A percentile compares a stretch with the other conserved stretches of the same genome.
Evolutionary conservation across 2,888 invertebrate species (phyloP).

Genomic region (Cryptosula pallasiana): DNA sequence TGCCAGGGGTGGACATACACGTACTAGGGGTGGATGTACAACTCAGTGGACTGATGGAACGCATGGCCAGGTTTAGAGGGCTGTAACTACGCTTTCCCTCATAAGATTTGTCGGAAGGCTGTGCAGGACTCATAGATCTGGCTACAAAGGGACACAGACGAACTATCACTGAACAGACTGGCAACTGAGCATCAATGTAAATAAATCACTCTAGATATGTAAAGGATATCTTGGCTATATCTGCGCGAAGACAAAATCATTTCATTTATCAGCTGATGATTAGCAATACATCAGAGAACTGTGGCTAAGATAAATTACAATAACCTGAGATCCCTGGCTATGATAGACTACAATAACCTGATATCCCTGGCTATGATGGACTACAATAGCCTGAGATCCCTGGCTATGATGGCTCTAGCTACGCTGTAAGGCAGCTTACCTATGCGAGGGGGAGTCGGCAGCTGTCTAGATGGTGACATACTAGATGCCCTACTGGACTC

Average conservation of each 20-base stretch:
- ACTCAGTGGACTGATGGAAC: conserved; percentile 6
- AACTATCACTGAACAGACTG: background rate
- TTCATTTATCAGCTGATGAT: no score
- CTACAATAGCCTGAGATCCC: no score
- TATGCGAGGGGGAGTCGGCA: background rate
- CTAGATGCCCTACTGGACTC: conserved; percentile 5
- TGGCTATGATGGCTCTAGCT: no score
- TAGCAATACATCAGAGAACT: no score
- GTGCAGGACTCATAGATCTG: conserved; percentile 19
- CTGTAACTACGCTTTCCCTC: background rate
- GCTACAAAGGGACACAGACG: background rate
- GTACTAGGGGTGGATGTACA: conserved; percentile 14
- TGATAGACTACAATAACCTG: no score
- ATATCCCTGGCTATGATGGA: no score
- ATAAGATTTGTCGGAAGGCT: background rate
- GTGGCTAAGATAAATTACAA: no score
- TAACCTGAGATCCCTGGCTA: no score
- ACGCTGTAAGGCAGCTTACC: no score
- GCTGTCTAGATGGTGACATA: conserved; percentile 14
- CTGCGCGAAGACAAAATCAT: background rate
- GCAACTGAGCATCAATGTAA: background rate
- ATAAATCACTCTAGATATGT: background rate
- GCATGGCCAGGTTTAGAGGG: background rate
- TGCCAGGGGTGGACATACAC: conserved; percentile 9
- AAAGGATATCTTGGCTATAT: background rate